phyloP scores from a whole-genome alignment of 1,140 invertebrate species.

The Globodera rostochiensis region DNA sequence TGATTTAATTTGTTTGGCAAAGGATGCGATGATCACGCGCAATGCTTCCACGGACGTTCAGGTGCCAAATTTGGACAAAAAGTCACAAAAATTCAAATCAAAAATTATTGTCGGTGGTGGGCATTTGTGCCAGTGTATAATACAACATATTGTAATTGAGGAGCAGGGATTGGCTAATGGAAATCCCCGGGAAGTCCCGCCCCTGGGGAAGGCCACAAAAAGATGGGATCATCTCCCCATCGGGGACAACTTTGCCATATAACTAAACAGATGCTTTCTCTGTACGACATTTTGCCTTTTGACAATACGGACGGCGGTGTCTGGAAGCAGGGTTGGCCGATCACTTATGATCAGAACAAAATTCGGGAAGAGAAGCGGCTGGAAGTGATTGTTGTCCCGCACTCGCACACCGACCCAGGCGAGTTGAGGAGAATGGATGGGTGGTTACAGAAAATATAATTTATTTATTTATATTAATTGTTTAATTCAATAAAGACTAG shows the following conservation, averaged over 20 bases:
- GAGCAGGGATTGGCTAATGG: no score
- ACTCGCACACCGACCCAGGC: conserved; percentile 91
- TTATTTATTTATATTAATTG: no score
- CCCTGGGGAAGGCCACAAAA: no score
- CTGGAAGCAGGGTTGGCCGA: conserved; percentile 97
- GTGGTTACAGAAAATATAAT: no score
- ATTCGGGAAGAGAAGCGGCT: conserved; percentile 82
- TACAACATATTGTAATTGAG: no score
- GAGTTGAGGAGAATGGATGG: neutral
- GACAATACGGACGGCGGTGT: conserved; percentile 92
- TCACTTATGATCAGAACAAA: conserved; percentile 78
- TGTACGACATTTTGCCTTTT: conserved; percentile 85
- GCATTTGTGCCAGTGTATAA: no score
- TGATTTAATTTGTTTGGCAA: neutral
- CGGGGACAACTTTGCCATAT: no score
- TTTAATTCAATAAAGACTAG: no score
- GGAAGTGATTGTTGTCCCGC: conserved; percentile 92
- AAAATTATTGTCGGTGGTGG: no score
- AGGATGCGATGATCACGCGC: conserved; percentile 1
- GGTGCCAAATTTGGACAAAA: neutral
- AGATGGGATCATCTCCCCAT: no score
- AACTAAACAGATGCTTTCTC: conserved; percentile 77
- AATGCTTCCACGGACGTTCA: conserved; percentile 20
- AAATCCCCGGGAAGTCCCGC: no score
- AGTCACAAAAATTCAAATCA: no score